Base-by-base conservation (phyloP, 2,888 invertebrate species). In the Heliconius sara region DNA sequence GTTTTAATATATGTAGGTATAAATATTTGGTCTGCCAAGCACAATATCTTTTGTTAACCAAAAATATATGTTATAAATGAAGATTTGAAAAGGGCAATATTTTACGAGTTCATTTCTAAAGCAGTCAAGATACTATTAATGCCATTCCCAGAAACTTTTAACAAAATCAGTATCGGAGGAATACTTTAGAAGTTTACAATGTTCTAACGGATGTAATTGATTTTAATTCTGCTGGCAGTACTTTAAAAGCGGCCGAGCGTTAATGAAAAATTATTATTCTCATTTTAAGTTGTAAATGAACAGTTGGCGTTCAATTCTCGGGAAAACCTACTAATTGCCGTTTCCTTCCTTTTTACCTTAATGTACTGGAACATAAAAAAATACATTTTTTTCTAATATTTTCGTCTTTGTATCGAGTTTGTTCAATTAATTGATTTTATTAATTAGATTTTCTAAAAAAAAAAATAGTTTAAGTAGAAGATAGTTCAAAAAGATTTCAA, bases 181-280 rank as follows among this genome's bases (percentile, higher is more conserved):
- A 89, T 88, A 89, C 89, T 87, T 88, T 86, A 83, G 85, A 89
- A 90, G 88, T 92, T 91, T 90, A 88, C 90, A 89, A 88, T 88
- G 88, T 89, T 90, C 87, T 86, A 87, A 88, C 85, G 87, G 89
- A 89, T 89, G 90, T 91, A 92, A 93, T 93, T 92, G 93, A 92
- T 93, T 93, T 92, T 92, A 92, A 92, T 93, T 92, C 88, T 85
- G 85, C 87, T 87, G 86, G 89, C 88, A 88, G 91, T 90, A 90
- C 89, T 89, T 89, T 90, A 84, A 88, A 91, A 84, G 89, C 91
- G 91, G 86, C 89, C 84, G 84, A 92, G 91, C 91, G 90, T 91
- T 91, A 92, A 93, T 92, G 92, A 92, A 93, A 93, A 93, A 92
- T 92, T 91, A 92, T 93, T 93, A 75, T 92, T 88, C 89, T 86